phyloP scores from a whole-genome alignment of 23 tunicate species.

The Styela plicata region DNA sequence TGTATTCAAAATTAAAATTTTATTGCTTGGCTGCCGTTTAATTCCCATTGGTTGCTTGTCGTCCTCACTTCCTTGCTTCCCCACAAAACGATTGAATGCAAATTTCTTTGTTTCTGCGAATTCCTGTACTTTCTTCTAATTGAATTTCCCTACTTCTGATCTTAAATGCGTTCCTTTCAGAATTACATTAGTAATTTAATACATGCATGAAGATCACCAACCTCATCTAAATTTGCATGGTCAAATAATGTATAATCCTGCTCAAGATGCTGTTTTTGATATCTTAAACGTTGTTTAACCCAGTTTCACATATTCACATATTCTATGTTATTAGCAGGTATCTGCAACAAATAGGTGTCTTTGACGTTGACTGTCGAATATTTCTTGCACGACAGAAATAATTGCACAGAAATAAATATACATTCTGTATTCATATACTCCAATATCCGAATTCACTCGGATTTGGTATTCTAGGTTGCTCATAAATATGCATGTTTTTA shows the following conservation, averaged over 20 bases:
- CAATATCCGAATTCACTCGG: no score
- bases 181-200: slow-evolving; percentile 3
- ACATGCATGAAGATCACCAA: slow-evolving; percentile 15
- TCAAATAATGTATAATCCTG: slow-evolving; percentile 5
- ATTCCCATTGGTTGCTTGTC: neutral
- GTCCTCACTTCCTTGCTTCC: slow-evolving; percentile 11
- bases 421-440: no score
- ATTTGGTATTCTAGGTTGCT: no score
- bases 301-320: no score
- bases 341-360: no score
- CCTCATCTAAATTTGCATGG: neutral
- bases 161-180: slow-evolving; percentile 2
- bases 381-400: no score
- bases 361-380: no score
- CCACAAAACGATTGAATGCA: slow-evolving; percentile 15
- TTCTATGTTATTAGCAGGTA: no score
- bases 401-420: no score
- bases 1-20: no score
- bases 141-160: neutral
- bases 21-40: neutral
- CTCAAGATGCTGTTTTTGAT: neutral
- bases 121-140: neutral
- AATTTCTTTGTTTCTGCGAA: slow-evolving; percentile 6
- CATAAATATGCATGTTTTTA: no score
- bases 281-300: neutral